Conservation (phyloP, 2,113 vertebrate genomes). For the Stigmatopora argus region DNA sequence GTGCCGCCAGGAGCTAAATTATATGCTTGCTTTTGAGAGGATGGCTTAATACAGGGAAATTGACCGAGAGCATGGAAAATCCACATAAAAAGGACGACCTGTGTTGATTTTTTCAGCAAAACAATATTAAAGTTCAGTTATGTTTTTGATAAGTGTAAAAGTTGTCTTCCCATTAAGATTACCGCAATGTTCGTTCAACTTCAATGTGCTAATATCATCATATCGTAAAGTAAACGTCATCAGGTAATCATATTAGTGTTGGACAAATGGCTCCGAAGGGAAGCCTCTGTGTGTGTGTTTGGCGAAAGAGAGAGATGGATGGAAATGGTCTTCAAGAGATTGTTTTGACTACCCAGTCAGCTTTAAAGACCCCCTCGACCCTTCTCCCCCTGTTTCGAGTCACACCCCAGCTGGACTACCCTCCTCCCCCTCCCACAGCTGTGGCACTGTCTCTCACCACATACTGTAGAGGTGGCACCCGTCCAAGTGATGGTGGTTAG, state of each 20-base stretch:
- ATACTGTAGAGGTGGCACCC: constrained; percentile 5
- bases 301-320: constrained; percentile 29
- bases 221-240: constrained; percentile 49
- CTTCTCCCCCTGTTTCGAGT: constrained; percentile 41
- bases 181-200: constrained; percentile 14
- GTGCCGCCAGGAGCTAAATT: constrained; percentile 59
- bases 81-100: constrained; percentile 27
- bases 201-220: constrained; percentile 43
- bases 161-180: constrained; percentile 13
- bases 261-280: constrained; percentile 57
- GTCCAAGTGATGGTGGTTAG: constrained; percentile 25
- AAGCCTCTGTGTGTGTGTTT: constrained; percentile 24
- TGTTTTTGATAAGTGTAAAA: constrained; percentile 35
- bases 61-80: constrained; percentile 47
- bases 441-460: constrained; percentile 14
- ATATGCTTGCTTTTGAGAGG: constrained; percentile 68
- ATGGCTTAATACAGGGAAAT: constrained; percentile 50
- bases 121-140: constrained; percentile 28
- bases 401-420: constrained; percentile 26
- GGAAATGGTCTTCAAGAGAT: constrained; percentile 54
- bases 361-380: constrained; percentile 17
- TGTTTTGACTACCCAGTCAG: constrained; percentile 63
- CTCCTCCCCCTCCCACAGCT: constrained; percentile 35
- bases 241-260: constrained; percentile 61
- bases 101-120: constrained; percentile 32